A percentile compares a stretch with the other conserved stretches of the same genome.
These are phyloP conservation scores for Euthynnus affinis DNA, from an alignment of 2,797 vertebrate species.

Conservation along the genomic window DNA sequence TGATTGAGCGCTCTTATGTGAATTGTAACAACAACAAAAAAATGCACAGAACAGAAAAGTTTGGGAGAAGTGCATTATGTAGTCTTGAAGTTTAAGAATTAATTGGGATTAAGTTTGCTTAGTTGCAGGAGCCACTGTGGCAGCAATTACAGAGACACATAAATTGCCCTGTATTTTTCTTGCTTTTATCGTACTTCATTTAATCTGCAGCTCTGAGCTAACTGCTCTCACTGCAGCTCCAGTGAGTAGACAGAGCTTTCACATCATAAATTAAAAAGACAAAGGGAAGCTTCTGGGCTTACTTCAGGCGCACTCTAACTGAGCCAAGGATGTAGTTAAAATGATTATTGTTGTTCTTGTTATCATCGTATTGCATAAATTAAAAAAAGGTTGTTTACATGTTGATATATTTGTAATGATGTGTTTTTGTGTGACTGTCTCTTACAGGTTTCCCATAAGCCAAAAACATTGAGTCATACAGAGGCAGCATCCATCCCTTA, in stretches of 20 bases:
- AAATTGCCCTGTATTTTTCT: conserved; percentile 51
- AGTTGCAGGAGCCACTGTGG: conserved; percentile 34
- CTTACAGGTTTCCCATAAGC: conserved; percentile 90
- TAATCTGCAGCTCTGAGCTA: conserved; percentile 23
- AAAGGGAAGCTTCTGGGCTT: too few species aligned
- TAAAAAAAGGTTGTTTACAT: conserved; percentile 6
- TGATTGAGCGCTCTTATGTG: conserved; percentile 6
- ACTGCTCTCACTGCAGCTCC: conserved; percentile 24
- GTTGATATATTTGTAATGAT: conserved; percentile 21
- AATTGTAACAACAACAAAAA: conserved; percentile 1
- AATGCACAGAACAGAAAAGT: conserved; percentile 11
- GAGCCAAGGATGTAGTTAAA: too few species aligned
- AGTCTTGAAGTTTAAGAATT: conserved; percentile 40
- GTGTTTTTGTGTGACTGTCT: conserved; percentile 31
- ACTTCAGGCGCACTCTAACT: too few species aligned
- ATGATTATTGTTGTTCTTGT: too few species aligned
- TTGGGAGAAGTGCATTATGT: conserved; percentile 30
- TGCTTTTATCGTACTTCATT: conserved; percentile 38
- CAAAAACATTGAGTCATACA: conserved; percentile 87
- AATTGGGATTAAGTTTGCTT: conserved; percentile 64
- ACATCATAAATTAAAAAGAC: conserved; percentile 14
- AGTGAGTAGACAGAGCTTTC: conserved; percentile 9
- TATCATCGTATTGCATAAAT: not conserved
- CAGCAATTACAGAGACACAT: conserved; percentile 56
- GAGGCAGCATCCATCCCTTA: conserved; percentile 94